These are phyloP conservation scores for Alviniconcha strummeri DNA, from an alignment of 2,888 invertebrate genomes.

Conservation along the genomic window DNA sequence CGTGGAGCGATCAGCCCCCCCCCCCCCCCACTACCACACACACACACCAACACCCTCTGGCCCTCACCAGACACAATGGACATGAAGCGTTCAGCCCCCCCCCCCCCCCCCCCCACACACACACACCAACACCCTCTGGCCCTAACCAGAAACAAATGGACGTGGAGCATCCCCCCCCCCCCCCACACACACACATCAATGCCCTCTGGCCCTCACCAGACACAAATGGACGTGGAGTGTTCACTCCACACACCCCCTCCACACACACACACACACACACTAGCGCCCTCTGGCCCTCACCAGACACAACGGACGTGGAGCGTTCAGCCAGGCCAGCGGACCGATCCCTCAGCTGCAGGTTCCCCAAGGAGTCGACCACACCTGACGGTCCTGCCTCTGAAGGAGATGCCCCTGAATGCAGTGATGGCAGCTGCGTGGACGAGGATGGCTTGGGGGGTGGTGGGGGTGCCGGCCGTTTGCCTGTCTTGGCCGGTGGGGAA, in stretches of 20 bases:
- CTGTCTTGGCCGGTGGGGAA: too few relatives aligned
- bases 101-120: too few relatives aligned
- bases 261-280: too few relatives aligned
- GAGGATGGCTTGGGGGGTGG: neutral
- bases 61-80: too few relatives aligned
- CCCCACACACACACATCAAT: too few relatives aligned
- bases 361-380: neutral
- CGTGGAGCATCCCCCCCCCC: neutral
- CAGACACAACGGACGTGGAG: neutral
- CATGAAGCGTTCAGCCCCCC: too few relatives aligned
- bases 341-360: neutral
- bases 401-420: neutral
- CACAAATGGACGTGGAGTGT: neutral
- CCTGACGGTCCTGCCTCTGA: neutral
- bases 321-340: neutral
- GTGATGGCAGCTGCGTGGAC: neutral
- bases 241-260: neutral
- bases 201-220: too few relatives aligned
- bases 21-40: too few relatives aligned
- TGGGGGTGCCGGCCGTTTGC: neutral
- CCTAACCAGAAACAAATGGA: too few relatives aligned
- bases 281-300: neutral
- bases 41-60: too few relatives aligned
- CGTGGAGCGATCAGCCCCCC: neutral
- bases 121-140: too few relatives aligned